phyloP scores from a whole-genome alignment of 1,140 invertebrate genomes.

The Dysdera silvatica region DNA sequence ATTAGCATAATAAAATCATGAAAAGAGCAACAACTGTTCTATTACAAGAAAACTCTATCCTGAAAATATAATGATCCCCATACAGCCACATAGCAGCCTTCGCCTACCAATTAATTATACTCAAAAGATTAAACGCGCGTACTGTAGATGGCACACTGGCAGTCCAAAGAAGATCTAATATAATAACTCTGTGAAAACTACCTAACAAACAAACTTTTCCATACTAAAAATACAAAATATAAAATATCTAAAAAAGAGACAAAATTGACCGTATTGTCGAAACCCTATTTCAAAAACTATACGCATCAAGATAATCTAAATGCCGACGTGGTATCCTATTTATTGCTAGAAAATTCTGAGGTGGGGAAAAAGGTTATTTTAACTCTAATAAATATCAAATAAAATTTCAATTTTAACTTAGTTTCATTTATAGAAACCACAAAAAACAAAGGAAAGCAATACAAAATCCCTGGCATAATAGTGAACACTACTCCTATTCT shows the following conservation, averaged over 20 bases:
- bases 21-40: constrained; percentile 54
- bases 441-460: constrained; percentile 58
- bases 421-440: constrained; percentile 50
- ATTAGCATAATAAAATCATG: constrained; percentile 53
- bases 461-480: constrained; percentile 58
- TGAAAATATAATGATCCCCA: constrained; percentile 50
- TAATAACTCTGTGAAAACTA: constrained; percentile 45
- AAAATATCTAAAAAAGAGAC: constrained; percentile 49
- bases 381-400: constrained; percentile 58
- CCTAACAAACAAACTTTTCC: constrained; percentile 43
- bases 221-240: constrained; percentile 51
- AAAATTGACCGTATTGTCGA: constrained; percentile 56
- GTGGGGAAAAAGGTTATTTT: constrained; percentile 70
- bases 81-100: too few relatives aligned
- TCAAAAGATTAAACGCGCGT: constrained; percentile 51
- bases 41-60: constrained; percentile 52
- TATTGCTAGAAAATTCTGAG: constrained; percentile 61
- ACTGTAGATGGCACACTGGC: constrained; percentile 51
- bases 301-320: constrained; percentile 61
- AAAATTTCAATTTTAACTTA: constrained; percentile 43
- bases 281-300: constrained; percentile 55
- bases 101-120: too few relatives aligned
- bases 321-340: constrained; percentile 62
- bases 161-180: constrained; percentile 52
- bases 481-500: constrained; percentile 61